Percentiles rank a stretch among this genome's conserved stretches.
These are phyloP conservation scores for Ctena decussata DNA, from an alignment of 2,888 invertebrate genomes.

Conservation along the genomic window DNA sequence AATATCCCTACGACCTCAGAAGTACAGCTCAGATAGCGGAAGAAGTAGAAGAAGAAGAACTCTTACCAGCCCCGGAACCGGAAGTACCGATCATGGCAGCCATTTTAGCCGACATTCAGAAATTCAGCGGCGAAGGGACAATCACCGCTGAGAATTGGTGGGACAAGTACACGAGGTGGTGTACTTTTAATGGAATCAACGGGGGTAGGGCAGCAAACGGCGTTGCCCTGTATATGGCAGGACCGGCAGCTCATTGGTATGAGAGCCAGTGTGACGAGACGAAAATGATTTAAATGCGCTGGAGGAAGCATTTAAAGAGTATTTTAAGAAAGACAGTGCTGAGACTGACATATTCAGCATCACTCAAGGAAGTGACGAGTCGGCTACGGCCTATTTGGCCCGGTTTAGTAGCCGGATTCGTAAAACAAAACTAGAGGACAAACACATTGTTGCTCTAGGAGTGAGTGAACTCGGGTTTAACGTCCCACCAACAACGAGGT, in stretches of 20 bases:
- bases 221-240: no score
- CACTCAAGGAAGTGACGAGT: no score
- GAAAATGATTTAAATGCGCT: neutral
- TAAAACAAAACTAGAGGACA: no score
- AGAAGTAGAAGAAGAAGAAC: neutral
- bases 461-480: no score
- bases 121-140: neutral
- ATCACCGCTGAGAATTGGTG: neutral
- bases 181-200: neutral
- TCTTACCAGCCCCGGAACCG: no score
- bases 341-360: no score
- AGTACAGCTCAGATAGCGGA: neutral
- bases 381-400: no score
- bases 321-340: neutral
- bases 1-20: neutral
- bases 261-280: neutral
- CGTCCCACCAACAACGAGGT: no score
- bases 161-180: neutral
- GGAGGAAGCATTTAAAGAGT: neutral
- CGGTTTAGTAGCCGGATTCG: no score
- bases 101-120: neutral
- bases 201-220: neutral
- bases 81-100: neutral
- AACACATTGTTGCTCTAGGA: no score
- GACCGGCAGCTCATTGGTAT: neutral